Evolutionary conservation across 1,140 invertebrate genomes (phyloP).

Genomic region (Diabrotica virgifera): DNA sequence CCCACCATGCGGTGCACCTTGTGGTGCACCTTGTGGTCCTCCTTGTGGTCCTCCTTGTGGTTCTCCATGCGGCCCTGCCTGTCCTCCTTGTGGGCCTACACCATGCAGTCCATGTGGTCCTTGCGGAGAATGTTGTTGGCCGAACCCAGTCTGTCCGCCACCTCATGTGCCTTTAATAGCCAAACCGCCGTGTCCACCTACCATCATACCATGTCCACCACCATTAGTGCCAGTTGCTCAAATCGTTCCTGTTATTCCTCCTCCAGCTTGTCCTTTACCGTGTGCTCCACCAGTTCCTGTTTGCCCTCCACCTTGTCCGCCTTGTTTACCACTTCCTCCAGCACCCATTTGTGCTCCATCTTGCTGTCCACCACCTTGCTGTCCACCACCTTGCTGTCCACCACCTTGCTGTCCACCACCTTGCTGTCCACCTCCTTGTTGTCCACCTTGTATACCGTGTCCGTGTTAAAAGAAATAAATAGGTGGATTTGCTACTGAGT

Average conservation of each 20-base stretch:
- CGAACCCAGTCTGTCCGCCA: slow-evolving; percentile 34
- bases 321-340: slow-evolving; percentile 33
- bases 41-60: slow-evolving; percentile 23
- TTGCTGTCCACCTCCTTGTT: slow-evolving; percentile 26
- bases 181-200: slow-evolving; percentile 39
- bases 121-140: slow-evolving; percentile 30
- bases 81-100: slow-evolving; percentile 25
- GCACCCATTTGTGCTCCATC: slow-evolving; percentile 22
- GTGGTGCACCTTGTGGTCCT: slow-evolving; percentile 19
- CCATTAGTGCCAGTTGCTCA: slow-evolving; percentile 37
- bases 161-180: slow-evolving; percentile 38
- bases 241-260: slow-evolving; percentile 30
- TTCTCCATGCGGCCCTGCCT: slow-evolving; percentile 22
- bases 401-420: neutral
- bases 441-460: neutral
- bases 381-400: neutral
- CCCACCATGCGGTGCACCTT: slow-evolving; percentile 24
- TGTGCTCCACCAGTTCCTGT: slow-evolving; percentile 33
- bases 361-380: slow-evolving; percentile 26
- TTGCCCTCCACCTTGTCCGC: slow-evolving; percentile 27
- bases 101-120: slow-evolving; percentile 26
- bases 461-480: no score
- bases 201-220: slow-evolving; percentile 35
- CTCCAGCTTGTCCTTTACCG: slow-evolving; percentile 26
- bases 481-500: no score